phyloP scores from a whole-genome alignment of 2,888 invertebrate genomes.

The Drosophila pseudotakahashii region DNA sequence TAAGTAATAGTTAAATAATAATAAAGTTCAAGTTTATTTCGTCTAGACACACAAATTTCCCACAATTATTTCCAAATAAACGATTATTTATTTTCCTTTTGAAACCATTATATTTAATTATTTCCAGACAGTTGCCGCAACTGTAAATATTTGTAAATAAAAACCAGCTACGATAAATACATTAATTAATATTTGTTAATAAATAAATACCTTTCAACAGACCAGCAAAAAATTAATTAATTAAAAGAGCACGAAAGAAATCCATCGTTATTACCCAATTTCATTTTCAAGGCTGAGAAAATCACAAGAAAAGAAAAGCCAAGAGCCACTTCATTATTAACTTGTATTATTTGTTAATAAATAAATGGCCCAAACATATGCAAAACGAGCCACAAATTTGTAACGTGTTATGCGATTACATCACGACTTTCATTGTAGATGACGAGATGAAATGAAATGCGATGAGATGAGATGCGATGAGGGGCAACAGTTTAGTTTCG shows the following conservation, averaged over 20 bases:
- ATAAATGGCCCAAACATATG: slow-evolving; percentile 29
- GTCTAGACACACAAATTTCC: not conserved
- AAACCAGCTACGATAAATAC: not conserved
- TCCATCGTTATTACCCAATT: slow-evolving; percentile 2
- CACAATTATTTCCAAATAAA: not conserved
- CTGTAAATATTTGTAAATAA: not conserved
- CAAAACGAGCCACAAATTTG: slow-evolving; percentile 32
- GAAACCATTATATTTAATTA: not conserved
- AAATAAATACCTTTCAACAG: not conserved
- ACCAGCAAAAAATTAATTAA: slow-evolving; percentile 1
- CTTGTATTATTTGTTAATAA: slow-evolving; percentile 45
- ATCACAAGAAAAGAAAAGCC: slow-evolving; percentile 16
- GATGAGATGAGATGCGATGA: not conserved
- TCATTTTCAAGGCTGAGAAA: slow-evolving; percentile 23
- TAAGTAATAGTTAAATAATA: not conserved
- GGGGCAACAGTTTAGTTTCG: slow-evolving; percentile 38
- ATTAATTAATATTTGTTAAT: slow-evolving; percentile 2
- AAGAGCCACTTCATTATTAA: slow-evolving; percentile 28
- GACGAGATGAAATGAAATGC: not conserved
- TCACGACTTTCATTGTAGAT: slow-evolving; percentile 46
- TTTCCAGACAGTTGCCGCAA: not conserved
- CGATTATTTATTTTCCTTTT: not conserved
- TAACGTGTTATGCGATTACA: slow-evolving; percentile 43
- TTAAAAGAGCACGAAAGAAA: not conserved
- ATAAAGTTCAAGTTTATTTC: not conserved